Evolutionary conservation across 2,797 vertebrate species (phyloP), one percentile per base, ranked within the genome.

Genomic region (Betta splendens): DNA sequence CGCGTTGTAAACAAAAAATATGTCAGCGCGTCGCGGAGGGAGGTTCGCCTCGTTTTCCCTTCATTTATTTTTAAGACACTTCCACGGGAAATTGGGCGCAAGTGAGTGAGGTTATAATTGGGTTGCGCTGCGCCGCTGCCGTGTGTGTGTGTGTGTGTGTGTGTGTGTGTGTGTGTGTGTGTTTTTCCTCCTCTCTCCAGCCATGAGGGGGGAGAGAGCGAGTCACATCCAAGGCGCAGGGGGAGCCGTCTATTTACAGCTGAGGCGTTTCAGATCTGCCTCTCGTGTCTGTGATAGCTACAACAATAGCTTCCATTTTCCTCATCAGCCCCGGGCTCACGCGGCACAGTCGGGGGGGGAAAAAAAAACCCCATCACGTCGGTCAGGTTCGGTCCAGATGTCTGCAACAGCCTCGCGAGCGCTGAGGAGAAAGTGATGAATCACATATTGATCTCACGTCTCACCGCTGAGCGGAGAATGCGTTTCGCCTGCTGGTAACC

Each of bases 1-100:
- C 64, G 78, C 9, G 64, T 61, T 85, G 88, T 88, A 91, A 92
- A 92, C 88, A 91, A 77, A 78, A 26, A 80, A 79, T 60, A 69
- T 75, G 85, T 80, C 70, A 75, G 68, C 54, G 36, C 66, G 53
- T 57, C 53, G 53, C 63, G 53, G 66, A 75, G 62, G 77, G 78
- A 65, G 80, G 74, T 64, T 64, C 67, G 65, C 38, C 57, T 63
- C 1, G 13, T 3, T 22, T 51, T 32, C n/a, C n/a, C n/a, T n/a
- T n/a, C n/a, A n/a, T n/a, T n/a, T n/a, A n/a, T 40, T 44, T 61
- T 66, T 23, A 33, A 60, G 44, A 64, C 47, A 69, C 79, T 77
- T 78, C 74, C 81, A 75, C 72, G 61, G 56, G 44, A 63, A 79
- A 50, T 29, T 53, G 55, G 67, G 65, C 52, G 36, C 53, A 21